Evolutionary conservation across 2,888 invertebrate species (phyloP), one percentile per base, ranked within the genome.

Genomic region (Melanargia galathea): DNA sequence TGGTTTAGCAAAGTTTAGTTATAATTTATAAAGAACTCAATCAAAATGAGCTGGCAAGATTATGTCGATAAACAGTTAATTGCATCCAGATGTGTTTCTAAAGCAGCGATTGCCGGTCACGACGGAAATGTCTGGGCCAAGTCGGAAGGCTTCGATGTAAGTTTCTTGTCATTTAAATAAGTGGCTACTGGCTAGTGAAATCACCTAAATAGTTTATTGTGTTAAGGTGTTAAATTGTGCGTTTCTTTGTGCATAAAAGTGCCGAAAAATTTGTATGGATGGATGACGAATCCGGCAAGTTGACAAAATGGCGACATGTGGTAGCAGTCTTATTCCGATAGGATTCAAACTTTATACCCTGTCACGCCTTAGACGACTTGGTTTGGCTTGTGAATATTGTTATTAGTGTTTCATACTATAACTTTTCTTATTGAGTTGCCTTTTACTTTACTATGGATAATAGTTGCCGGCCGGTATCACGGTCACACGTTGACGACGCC

Each of bases 31-130:
- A 82, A 70, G 89, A 90, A 90, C 90, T 88, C 78, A 82, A 78
- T 89, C 92, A 95, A 92, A 92, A 97, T 97, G 97, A 97, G 97
- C 96, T 97, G 97, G 97, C 97, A 97, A 96, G 97, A 97, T 95
- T 97, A 97, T 94, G 96, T 97, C 92, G 97, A 97, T 94, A 97
- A 97, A 94, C 97, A 97, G 94, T 95, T 97, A 93, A 94, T 97
- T 93, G 97, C 97, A 88, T 97, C 97, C 91, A 95, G 95, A 92
- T 97, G 97, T 95, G 97, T 97, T 84, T 95, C 96, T 92, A 97
- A 96, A 94, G 97, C 97, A 82, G 97, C 97, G 86, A 97, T 97
- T 92, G 97, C 96, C 87, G 97, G 97, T 92, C 97, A 96, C 93
- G 97, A 97, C 92, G 97, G 97, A 87, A 97, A 96, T 93, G 94